Base-by-base conservation (phyloP, 2,888 invertebrate genomes). In the Ectemnius cavifrons region DNA sequence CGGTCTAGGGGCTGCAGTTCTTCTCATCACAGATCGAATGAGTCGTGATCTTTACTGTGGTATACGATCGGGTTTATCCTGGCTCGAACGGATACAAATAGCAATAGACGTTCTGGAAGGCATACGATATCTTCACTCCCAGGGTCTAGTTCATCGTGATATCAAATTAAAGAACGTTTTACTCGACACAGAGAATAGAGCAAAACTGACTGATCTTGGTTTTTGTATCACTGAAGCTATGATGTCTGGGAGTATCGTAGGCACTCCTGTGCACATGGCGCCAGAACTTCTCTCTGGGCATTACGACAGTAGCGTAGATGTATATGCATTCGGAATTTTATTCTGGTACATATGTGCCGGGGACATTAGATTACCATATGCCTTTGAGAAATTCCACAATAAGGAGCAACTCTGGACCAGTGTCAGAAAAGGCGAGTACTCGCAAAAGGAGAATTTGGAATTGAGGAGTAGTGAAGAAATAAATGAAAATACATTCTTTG, bases 291-390 rank as follows among this genome's bases (percentile, higher is more conserved):
- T 97, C 73, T 94, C 94, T 14, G 96, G 97, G 0, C 94, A 94
- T 76, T 97, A 97, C 86, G 96, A 96, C 88, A 95, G 94, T 75
- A 94, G 94, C 74, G 97, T 97, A 8, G 97, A 97, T 86, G 95
- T 97, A 0, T 97, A 97, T 88, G 97, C 97, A 0, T 97, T 97
- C 89, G 97, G 97, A 4, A 95, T 97, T 73, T 91, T 97, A 56
- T 97, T 97, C 91, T 97, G 97, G 97, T 97, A 97, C 85, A 93
- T 97, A 67, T 97, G 97, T 89, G 95, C 97, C 0, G 97, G 97
- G 0, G 94, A 95, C 86, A 95, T 96, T 0, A 93, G 93, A 79
- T 92, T 97, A 71, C 97, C 97, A 0, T 93, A 93, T 59, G 94
- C 94, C 4, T 97, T 97, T 89, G 97, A 97, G 88, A 94, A 94